A percentile compares a stretch with the other conserved stretches of the same genome.
Conservation (phyloP, 1,140 invertebrate genomes). For the Campoletis sonorensis region DNA sequence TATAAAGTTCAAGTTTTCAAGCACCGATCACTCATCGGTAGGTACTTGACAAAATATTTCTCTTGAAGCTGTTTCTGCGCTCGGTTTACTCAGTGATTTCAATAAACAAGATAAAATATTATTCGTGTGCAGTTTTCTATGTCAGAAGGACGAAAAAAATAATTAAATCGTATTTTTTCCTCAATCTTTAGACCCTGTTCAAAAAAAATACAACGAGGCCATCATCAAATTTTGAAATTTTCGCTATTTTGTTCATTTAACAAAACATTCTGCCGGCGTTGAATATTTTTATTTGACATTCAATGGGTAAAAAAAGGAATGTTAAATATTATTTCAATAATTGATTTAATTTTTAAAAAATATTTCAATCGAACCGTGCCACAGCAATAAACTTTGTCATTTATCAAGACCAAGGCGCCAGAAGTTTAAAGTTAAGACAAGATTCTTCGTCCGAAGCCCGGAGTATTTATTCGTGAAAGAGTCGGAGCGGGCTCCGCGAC, state of each 20-base stretch:
- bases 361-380: not conserved
- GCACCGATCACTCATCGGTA: slow-evolving; percentile 34
- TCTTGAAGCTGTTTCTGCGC: not conserved
- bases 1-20: slow-evolving; percentile 6
- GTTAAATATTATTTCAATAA: too few relatives aligned
- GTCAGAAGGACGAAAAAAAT: not conserved
- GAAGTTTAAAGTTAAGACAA: slow-evolving; percentile 1
- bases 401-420: not conserved
- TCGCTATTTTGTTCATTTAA: too few relatives aligned
- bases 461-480: not conserved
- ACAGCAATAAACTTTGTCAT: too few relatives aligned
- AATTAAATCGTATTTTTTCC: too few relatives aligned
- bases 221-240: too few relatives aligned
- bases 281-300: too few relatives aligned
- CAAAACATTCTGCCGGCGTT: too few relatives aligned
- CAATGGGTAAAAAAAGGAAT: too few relatives aligned
- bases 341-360: not conserved
- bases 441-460: not conserved
- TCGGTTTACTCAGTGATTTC: not conserved
- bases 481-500: not conserved
- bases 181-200: too few relatives aligned
- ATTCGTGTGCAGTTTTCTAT: not conserved
- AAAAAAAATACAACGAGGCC: too few relatives aligned
- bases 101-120: not conserved
- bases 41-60: slow-evolving; percentile 21